Evolutionary conservation across 2,888 invertebrate genomes (phyloP), one percentile per base, ranked within the genome.

Genomic region (Tipula helvola): DNA sequence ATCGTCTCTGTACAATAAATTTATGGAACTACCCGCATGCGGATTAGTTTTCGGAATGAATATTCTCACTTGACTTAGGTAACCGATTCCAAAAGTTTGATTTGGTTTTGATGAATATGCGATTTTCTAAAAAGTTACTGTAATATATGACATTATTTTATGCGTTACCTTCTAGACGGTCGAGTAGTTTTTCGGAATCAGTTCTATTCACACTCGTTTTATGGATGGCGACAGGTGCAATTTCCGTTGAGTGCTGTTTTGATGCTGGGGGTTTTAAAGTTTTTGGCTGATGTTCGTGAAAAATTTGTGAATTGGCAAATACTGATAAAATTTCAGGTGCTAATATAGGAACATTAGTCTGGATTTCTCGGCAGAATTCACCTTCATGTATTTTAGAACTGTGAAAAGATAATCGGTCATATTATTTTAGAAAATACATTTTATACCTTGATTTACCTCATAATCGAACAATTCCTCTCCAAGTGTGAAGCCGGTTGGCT

Each of bases 311-410:
- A 87, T 91, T 92, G 83, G 91, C 90, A 88, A 92, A 92, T 8
- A 92, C 91, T 0, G 91, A 90, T 87, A 92, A 87, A 87, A 91
- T 91, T 89, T 92, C 92, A 0, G 92, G 92, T 1, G 92, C 92
- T 88, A 92, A 87, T 89, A 91, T 92, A 36, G 92, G 91, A 16
- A 91, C 91, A 88, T 91, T 91, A 83, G 90, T 91, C 88, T 91
- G 91, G 3, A 92, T 91, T 88, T 91, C 92, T n/a, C 92, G 90
- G 13, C 90, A 89, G 88, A 90, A 91, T 87, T 92, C 92, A 88
- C 91, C 91, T 88, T 92, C 92, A 86, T 91, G 92, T 83, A 91
- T 91, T 89, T 91, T 92, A 86, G 89, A 90, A 87, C 88, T 89
- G 88, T 90, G 91, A 87, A 44, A 44, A 44, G 10, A 10, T 44